phyloP scores from a whole-genome alignment of 1,140 invertebrate species.

The Meloidogyne chitwoodi region DNA sequence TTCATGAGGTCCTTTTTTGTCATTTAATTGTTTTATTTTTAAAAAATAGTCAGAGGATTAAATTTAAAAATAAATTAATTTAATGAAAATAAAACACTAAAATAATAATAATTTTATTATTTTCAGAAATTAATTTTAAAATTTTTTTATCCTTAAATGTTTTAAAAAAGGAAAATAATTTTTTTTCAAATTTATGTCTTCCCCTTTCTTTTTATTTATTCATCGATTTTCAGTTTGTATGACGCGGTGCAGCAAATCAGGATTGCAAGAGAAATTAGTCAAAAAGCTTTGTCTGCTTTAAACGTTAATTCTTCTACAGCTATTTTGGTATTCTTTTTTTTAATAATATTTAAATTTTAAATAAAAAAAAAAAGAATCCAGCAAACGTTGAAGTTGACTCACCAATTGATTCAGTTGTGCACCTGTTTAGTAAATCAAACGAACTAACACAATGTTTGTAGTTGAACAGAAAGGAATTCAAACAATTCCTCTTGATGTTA shows the following conservation, averaged over 20 bases:
- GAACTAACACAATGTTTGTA: conserved; percentile 21
- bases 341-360: not conserved
- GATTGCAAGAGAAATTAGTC: not conserved
- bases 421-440: not conserved
- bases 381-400: not conserved
- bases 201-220: not conserved
- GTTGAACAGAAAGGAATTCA: conserved; percentile 25
- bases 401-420: not conserved
- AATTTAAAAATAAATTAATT: no score
- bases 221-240: not conserved
- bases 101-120: no score
- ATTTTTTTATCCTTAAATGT: no score
- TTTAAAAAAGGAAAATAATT: not conserved
- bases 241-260: not conserved
- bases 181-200: not conserved
- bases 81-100: no score
- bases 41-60: no score
- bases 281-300: not conserved
- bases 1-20: no score
- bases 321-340: not conserved
- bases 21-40: no score
- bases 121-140: no score
- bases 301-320: not conserved
- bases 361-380: not conserved
- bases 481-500: conserved; percentile 11